Percentiles rank a stretch among this genome's conserved stretches.
Conservation (phyloP, 2,113 vertebrate genomes). For the Callionymus lyra region DNA sequence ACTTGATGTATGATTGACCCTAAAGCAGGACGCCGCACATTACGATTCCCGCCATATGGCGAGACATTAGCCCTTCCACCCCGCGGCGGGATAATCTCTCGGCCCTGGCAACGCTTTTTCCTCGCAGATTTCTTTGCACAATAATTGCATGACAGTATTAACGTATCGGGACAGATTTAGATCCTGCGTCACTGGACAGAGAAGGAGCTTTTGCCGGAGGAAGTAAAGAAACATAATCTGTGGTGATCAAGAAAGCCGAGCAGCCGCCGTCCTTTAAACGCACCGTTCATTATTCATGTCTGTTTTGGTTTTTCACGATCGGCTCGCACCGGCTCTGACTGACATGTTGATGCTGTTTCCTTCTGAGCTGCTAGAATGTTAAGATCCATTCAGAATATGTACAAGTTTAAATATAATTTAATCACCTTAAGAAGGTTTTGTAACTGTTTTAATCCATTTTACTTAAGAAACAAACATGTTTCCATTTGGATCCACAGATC, state of each 20-base stretch:
- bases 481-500: too few relatives aligned
- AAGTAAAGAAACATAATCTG: slow-evolving; percentile 51
- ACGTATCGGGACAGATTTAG: slow-evolving; percentile 64
- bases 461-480: too few relatives aligned
- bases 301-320: not conserved
- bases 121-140: slow-evolving; percentile 71
- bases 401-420: too few relatives aligned
- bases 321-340: slow-evolving; percentile 1
- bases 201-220: slow-evolving; percentile 39
- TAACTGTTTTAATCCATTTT: too few relatives aligned
- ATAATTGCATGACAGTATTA: slow-evolving; percentile 74
- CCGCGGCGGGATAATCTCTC: slow-evolving; percentile 69
- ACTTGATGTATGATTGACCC: slow-evolving; percentile 74
- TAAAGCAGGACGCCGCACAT: slow-evolving; percentile 61
- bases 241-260: slow-evolving; percentile 37
- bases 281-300: too few relatives aligned
- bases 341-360: too few relatives aligned
- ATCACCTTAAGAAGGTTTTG: too few relatives aligned
- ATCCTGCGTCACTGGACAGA: slow-evolving; percentile 47
- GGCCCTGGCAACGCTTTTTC: slow-evolving; percentile 66
- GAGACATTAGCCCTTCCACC: slow-evolving; percentile 68
- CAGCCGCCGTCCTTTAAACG: not conserved
- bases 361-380: too few relatives aligned
- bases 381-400: too few relatives aligned
- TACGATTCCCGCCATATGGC: slow-evolving; percentile 68